A percentile compares a stretch with the other conserved stretches of the same genome.
Evolutionary conservation across 1,140 invertebrate genomes (phyloP).

Genomic region (Diabrotica virgifera): DNA sequence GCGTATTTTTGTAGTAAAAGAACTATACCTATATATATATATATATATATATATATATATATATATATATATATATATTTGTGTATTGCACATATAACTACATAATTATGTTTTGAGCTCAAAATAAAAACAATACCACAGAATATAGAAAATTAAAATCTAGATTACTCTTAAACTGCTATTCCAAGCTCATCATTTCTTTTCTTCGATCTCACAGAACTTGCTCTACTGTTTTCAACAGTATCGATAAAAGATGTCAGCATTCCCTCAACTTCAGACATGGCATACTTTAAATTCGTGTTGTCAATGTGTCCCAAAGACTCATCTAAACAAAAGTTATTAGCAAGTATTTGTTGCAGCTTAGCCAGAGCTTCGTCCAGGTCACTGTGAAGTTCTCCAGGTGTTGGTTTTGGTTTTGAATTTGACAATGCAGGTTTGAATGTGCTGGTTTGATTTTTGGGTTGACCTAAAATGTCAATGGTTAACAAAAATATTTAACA

Average conservation of each 20-base stretch:
- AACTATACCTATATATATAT: too few relatives aligned
- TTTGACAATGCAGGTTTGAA: too few relatives aligned
- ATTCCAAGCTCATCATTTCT: conserved; percentile 2
- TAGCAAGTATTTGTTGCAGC: conserved; percentile 58
- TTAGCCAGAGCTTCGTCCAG: conserved; percentile 58
- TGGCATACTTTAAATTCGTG: conserved; percentile 55
- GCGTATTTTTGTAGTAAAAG: too few relatives aligned
- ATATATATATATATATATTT: too few relatives aligned
- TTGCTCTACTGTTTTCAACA: conserved; percentile 46
- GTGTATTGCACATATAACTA: too few relatives aligned
- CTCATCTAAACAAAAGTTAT: conserved; percentile 58
- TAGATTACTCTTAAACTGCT: neutral
- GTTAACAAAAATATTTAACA: too few relatives aligned
- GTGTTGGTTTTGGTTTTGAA: conserved; percentile 21
- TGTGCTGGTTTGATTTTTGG: too few relatives aligned
- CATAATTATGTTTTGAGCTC: too few relatives aligned
- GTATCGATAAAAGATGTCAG: conserved; percentile 55
- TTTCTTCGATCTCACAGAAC: conserved; percentile 23
- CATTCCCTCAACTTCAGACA: conserved; percentile 60
- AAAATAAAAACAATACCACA: too few relatives aligned
- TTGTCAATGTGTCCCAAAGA: conserved; percentile 55
- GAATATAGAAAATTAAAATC: too few relatives aligned
- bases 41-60: too few relatives aligned
- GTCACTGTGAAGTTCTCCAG: conserved; percentile 52
- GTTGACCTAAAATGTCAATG: too few relatives aligned